These are phyloP conservation scores for Drosophila gaucha DNA, from an alignment of 2,888 invertebrate species.

Conservation along the genomic window DNA sequence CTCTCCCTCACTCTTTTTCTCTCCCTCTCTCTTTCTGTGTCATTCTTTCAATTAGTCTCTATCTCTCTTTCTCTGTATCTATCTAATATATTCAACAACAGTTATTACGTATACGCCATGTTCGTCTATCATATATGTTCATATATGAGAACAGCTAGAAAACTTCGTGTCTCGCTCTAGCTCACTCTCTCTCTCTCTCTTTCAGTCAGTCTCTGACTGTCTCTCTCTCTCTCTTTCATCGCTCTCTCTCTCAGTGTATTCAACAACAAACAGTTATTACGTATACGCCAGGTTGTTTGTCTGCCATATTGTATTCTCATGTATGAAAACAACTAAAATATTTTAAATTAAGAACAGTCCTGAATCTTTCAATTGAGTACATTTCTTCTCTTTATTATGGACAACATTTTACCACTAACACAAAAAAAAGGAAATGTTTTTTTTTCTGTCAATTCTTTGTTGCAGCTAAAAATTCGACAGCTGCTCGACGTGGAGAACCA, in stretches of 20 bases:
- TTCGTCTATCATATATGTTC: too few relatives aligned
- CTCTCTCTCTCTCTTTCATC: background rate
- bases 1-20: background rate
- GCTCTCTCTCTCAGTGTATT: too few relatives aligned
- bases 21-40: background rate
- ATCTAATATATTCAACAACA: too few relatives aligned
- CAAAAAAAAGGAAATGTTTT: background rate
- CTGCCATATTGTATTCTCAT: background rate
- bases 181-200: background rate
- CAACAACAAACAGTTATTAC: conserved; percentile 3
- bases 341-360: background rate
- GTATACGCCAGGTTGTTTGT: conserved; percentile 26
- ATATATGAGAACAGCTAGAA: too few relatives aligned
- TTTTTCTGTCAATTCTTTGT: conserved; percentile 35
- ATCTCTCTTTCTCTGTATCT: too few relatives aligned
- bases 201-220: too few relatives aligned
- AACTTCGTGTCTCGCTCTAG: too few relatives aligned
- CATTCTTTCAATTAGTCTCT: too few relatives aligned
- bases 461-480: conserved; percentile 26
- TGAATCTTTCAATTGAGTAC: background rate
- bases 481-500: conserved; percentile 16
- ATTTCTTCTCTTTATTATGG: background rate
- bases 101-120: too few relatives aligned
- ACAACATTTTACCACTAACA: conserved; percentile 6
- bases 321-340: background rate